Base-by-base conservation (phyloP, 2,888 invertebrate genomes). In the Troides helena region DNA sequence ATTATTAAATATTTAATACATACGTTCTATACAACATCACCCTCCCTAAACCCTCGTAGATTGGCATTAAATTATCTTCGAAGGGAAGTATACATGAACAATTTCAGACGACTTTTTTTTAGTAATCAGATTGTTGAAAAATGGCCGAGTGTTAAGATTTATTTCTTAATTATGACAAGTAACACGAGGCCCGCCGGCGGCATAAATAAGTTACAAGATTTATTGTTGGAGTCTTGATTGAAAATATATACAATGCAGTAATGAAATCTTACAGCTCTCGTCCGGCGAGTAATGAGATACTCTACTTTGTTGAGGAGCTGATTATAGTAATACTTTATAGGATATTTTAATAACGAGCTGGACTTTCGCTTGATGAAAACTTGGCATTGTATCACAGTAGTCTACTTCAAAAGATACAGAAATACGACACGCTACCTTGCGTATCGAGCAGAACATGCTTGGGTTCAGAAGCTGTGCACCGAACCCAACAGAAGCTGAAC, bases 401-500 rank as follows among this genome's bases (percentile, higher is more conserved):
- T 39, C 39, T 6, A 6, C 4, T 25, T 25, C 2, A 25, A 25
- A 25, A 25, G 25, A 25, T 25, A 25, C 30, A 30, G 30, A 30
- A 4, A 30, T 0, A 86, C 89, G n/a, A 95, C 96, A 0, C 91
- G 94, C 21, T 98, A 99, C 85, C 84, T 99, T 59, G 87, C 97
- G 30, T 18, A 98, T 98, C 85, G 93, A 95, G 18, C 85, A 89
- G 30, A 96, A 96, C 82, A 86, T 96, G 96, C 80, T 94, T 95
- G 70, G 96, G 96, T 18, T 97, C 96, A 71, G 93, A 95, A 72
- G 95, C 97, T 0, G 95, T 97, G 6, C 97, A 98, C 85, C 93
- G 95, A 59, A 95, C 97, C 14, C 98, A 98, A 82, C 94, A 96
- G 80, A 96, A 96, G 85, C 89, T 99, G 53, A 96, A 98, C 85